These are phyloP conservation scores for Actias luna DNA, from an alignment of 2,888 invertebrate species.

Conservation along the genomic window DNA sequence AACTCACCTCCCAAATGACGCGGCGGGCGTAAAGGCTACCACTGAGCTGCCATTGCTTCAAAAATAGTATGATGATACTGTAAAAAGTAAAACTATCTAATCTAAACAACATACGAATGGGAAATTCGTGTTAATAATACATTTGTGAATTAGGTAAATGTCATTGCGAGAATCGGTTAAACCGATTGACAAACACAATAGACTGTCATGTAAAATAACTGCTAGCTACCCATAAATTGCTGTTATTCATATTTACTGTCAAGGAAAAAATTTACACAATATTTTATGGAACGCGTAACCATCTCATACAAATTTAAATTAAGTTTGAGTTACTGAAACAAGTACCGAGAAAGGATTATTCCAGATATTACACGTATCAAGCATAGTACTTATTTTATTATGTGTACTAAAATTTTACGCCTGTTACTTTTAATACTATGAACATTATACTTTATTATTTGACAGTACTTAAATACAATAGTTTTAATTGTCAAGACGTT, in stretches of 20 bases:
- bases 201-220: constrained; percentile 7
- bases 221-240: constrained; percentile 6
- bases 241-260: constrained; percentile 4
- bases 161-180: neutral
- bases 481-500: too few relatives aligned
- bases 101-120: neutral
- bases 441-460: too few relatives aligned
- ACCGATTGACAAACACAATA: constrained; percentile 4
- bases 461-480: too few relatives aligned
- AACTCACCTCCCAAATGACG: too few relatives aligned
- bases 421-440: neutral
- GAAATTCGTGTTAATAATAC: neutral
- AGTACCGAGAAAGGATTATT: neutral
- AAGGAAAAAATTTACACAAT: constrained; percentile 5
- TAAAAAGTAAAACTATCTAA: neutral
- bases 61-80: neutral
- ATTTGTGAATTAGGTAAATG: neutral
- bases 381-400: neutral
- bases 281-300: constrained; percentile 1
- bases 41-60: too few relatives aligned
- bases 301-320: neutral
- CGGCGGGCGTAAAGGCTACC: too few relatives aligned
- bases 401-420: neutral
- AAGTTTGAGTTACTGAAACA: neutral
- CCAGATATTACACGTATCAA: neutral